Evolutionary conservation across 2,113 vertebrate species (phyloP).

Genomic region (Cottus gobio): DNA sequence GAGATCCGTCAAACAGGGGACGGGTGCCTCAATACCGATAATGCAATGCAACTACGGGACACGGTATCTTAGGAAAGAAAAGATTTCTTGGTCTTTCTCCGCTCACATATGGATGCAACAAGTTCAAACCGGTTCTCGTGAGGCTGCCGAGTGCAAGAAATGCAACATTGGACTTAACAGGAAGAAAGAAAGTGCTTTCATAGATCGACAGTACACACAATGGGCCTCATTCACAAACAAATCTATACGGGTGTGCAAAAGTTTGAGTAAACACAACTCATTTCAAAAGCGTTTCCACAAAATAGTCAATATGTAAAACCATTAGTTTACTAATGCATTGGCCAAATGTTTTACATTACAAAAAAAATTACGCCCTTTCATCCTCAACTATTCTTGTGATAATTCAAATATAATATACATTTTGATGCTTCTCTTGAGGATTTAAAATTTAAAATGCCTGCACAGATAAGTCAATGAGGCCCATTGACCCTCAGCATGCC

Average conservation of each 20-base stretch:
- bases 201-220: not conserved
- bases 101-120: not conserved
- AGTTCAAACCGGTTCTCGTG: not conserved
- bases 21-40: not conserved
- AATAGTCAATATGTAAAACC: not conserved
- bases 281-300: too few species aligned
- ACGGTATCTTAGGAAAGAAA: not conserved
- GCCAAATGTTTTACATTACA: too few species aligned
- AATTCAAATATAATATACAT: not conserved
- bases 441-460: not conserved
- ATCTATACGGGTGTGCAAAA: too few species aligned
- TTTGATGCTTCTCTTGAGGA: not conserved
- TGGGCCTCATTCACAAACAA: not conserved
- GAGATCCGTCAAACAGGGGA: not conserved
- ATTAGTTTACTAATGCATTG: not conserved
- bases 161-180: not conserved
- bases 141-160: not conserved
- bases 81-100: not conserved
- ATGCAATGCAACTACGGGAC: not conserved
- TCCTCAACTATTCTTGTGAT: too few species aligned
- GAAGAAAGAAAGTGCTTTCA: not conserved
- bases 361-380: too few species aligned
- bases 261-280: too few species aligned
- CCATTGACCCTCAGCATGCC: not conserved
- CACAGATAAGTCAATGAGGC: not conserved